These are phyloP conservation scores for Xenopus borealis DNA, from an alignment of 2,113 vertebrate genomes.

Conservation along the genomic window DNA sequence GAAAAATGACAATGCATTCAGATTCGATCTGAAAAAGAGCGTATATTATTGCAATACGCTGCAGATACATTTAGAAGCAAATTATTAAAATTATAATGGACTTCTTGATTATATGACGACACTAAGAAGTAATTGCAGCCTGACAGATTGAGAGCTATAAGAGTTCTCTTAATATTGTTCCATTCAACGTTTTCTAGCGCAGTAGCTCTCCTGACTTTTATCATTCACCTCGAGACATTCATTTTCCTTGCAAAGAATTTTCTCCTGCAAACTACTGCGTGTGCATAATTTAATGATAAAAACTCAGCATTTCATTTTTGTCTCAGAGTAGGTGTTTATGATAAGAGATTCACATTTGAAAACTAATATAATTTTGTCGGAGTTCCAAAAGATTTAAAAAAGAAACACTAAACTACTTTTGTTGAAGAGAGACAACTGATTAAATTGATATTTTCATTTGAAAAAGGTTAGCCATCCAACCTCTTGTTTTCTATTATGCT, in stretches of 20 bases:
- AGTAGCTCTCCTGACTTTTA: constrained; percentile 28
- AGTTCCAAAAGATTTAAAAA: constrained; percentile 28
- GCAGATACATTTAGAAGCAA: constrained; percentile 1
- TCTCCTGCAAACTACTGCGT: constrained; percentile 5
- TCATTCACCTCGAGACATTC: constrained; percentile 39
- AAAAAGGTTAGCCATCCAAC: constrained; percentile 23
- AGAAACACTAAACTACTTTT: constrained; percentile 24
- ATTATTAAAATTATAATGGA: constrained; percentile 25
- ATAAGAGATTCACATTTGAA: constrained; percentile 40
- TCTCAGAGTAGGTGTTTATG: constrained; percentile 37
- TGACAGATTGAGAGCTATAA: constrained; percentile 19
- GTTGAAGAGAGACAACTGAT: constrained; percentile 19
- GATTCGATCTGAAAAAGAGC: background rate
- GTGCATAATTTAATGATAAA: constrained; percentile 40
- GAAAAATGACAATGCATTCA: background rate
- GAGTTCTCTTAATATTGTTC: constrained; percentile 1
- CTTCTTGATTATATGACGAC: constrained; percentile 30
- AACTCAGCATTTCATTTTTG: constrained; percentile 23
- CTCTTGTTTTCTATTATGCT: constrained; percentile 26
- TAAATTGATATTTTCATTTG: constrained; percentile 40
- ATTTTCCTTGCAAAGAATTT: constrained; percentile 34
- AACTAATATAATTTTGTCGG: constrained; percentile 38
- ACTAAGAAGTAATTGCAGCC: constrained; percentile 28
- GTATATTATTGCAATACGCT: constrained; percentile 5
- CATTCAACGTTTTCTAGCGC: constrained; percentile 26